Evolutionary conservation across 2,888 invertebrate genomes (phyloP).

Genomic region (Gnatocerus cornutus): DNA sequence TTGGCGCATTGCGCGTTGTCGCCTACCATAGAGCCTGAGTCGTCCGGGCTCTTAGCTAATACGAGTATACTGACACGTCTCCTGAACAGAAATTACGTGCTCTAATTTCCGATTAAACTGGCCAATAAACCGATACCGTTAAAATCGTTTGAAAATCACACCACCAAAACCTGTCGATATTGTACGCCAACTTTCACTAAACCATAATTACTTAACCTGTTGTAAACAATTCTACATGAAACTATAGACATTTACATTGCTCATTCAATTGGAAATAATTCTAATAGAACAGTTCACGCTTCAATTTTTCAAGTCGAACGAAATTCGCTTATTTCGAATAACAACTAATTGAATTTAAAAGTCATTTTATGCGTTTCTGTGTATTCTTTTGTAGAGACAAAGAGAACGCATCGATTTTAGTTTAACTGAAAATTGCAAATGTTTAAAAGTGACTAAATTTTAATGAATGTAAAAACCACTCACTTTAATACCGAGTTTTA

Average conservation of each 20-base stretch:
- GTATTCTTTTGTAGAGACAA: too few relatives aligned
- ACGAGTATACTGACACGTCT: conserved; percentile 44
- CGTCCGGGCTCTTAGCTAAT: conserved; percentile 30
- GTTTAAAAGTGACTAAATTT: too few relatives aligned
- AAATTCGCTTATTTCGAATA: conserved; percentile 38
- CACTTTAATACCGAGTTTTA: too few relatives aligned
- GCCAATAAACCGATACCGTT: conserved; percentile 45
- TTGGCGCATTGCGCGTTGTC: conserved; percentile 56
- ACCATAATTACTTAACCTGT: conserved; percentile 1
- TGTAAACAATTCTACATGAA: not conserved
- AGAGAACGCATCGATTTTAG: too few relatives aligned
- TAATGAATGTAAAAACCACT: too few relatives aligned
- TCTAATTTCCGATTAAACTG: conserved; percentile 49
- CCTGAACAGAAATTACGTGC: conserved; percentile 47
- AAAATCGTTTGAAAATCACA: conserved; percentile 8
- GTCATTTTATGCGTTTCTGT: not conserved
- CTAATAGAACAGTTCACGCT: not conserved
- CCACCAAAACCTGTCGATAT: not conserved
- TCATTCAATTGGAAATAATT: not conserved
- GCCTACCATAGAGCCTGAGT: conserved; percentile 30
- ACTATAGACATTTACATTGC: not conserved
- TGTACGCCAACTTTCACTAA: conserved; percentile 2
- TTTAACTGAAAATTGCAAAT: too few relatives aligned
- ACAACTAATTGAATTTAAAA: conserved; percentile 6
- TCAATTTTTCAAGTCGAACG: not conserved